Conservation (phyloP, 2,797 vertebrate genomes). For the Avahi laniger region DNA sequence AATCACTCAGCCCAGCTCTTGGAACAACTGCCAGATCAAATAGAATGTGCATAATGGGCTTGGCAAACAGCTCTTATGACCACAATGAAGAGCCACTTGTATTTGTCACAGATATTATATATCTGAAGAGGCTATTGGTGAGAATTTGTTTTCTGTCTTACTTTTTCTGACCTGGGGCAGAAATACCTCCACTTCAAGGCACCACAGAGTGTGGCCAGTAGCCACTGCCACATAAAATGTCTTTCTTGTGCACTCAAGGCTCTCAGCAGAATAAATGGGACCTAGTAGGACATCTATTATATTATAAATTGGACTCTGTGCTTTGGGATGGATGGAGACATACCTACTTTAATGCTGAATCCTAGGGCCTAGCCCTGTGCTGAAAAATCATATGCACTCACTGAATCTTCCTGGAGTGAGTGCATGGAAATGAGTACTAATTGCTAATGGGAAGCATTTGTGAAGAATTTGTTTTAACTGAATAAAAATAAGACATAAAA, state of each 20-base stretch:
- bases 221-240: not conserved
- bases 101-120: not conserved
- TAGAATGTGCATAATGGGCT: not conserved
- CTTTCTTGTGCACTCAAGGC: not conserved
- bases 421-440: not conserved
- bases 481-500: not conserved
- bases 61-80: not conserved
- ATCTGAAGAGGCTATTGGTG: not conserved
- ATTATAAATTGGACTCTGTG: not conserved
- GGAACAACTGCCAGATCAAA: not conserved
- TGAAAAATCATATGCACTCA: not conserved
- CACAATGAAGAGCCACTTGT: not conserved
- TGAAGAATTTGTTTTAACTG: not conserved
- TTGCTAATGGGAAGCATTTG: not conserved
- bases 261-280: not conserved
- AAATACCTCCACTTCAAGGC: not conserved
- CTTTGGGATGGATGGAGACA: not conserved
- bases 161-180: not conserved
- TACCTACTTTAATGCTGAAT: not conserved
- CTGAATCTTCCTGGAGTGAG: not conserved
- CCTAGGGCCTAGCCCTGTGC: not conserved
- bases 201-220: not conserved
- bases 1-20: not conserved
- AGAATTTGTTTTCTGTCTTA: not conserved
- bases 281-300: not conserved